Percentiles rank a stretch among this genome's conserved stretches.
These are phyloP conservation scores for Crotalus tigris DNA, from an alignment of 2,113 vertebrate genomes.

Conservation along the genomic window DNA sequence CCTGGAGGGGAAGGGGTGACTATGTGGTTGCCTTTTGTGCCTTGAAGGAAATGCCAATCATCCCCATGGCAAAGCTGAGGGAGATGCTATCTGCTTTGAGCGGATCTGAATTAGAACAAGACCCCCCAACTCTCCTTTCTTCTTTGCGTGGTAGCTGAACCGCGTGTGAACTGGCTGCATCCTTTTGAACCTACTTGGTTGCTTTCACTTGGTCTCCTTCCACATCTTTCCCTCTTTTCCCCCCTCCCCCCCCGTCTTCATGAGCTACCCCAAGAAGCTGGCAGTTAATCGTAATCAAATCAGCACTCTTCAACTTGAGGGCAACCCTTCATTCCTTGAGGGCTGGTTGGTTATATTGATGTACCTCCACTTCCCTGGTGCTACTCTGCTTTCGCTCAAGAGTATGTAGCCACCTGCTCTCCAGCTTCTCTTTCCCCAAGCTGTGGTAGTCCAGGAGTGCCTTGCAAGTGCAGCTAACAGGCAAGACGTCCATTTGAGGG, in stretches of 20 bases:
- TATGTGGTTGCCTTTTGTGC: not conserved
- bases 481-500: conserved; percentile 10
- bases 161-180: not conserved
- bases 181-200: not conserved
- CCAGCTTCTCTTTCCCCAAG: not conserved
- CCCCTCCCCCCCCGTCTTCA: not conserved
- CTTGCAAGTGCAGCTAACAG: not conserved
- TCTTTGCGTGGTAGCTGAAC: not conserved
- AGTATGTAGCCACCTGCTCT: not conserved
- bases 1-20: no score
- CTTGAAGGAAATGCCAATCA: not conserved
- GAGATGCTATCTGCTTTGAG: not conserved
- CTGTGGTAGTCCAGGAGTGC: not conserved
- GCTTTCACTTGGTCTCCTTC: not conserved
- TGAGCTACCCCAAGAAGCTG: not conserved
- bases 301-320: not conserved
- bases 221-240: not conserved
- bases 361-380: not conserved
- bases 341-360: not conserved
- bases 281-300: not conserved
- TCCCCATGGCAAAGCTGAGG: not conserved
- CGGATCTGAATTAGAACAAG: not conserved
- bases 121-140: not conserved
- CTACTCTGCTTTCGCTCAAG: not conserved
- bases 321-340: not conserved